Evolutionary conservation across 2,797 vertebrate species (phyloP).

Genomic region (Columba guinea): DNA sequence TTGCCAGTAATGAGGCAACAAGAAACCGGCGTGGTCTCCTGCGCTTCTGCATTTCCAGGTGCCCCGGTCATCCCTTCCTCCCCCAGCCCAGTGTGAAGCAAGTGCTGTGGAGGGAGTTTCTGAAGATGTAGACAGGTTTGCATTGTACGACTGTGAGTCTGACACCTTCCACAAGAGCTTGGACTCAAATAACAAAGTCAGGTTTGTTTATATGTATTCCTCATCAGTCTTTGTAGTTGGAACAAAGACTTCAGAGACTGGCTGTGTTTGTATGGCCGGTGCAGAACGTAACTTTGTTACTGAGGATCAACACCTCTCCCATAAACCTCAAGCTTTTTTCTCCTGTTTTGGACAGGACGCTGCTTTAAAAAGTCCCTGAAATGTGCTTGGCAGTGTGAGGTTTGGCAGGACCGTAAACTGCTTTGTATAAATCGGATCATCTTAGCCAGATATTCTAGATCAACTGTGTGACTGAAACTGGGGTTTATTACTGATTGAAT

Average conservation of each 20-base stretch:
- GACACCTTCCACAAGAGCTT: background rate
- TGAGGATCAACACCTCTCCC: background rate
- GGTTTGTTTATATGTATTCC: slow-evolving; percentile 6
- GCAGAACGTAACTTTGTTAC: background rate
- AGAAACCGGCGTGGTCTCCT: accelerated
- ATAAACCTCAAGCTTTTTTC: background rate
- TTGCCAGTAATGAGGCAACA: background rate
- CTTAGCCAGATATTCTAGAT: slow-evolving; percentile 19
- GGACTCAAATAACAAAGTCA: background rate
- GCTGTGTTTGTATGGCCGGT: background rate
- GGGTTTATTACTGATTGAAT: slow-evolving; percentile 1
- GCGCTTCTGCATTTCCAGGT: background rate
- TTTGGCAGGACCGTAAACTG: background rate
- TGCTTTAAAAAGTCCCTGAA: background rate
- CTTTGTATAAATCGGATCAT: slow-evolving; percentile 34
- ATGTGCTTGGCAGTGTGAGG: background rate
- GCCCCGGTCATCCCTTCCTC: background rate
- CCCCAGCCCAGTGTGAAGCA: background rate
- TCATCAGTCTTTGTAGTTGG: slow-evolving; percentile 5
- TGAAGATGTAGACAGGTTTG: background rate
- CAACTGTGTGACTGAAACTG: background rate
- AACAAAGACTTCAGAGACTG: slow-evolving; percentile 38
- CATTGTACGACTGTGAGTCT: background rate
- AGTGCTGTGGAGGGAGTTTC: background rate
- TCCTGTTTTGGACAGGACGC: background rate